phyloP scores from a whole-genome alignment of 2,888 invertebrate genomes.

The Xanthorhoe designata region DNA sequence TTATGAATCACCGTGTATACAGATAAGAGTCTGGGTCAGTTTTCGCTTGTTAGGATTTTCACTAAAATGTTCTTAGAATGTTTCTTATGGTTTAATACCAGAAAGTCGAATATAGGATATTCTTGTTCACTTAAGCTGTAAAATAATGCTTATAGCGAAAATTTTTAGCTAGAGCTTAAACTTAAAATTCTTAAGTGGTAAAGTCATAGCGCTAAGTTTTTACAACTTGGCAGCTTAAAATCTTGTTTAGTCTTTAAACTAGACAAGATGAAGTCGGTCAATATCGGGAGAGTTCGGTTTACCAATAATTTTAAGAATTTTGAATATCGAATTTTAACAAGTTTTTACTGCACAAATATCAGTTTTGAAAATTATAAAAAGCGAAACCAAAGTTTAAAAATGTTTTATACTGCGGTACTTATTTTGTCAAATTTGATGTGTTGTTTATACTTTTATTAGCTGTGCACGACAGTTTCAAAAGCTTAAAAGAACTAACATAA shows the following conservation, averaged over 20 bases:
- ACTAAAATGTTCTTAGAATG: too few species aligned
- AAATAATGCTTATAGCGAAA: background rate
- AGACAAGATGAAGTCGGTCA: constrained; percentile 8
- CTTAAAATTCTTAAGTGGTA: constrained; percentile 47
- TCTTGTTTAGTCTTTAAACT: constrained; percentile 46
- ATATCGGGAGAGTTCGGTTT: constrained; percentile 8
- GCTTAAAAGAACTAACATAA: too few species aligned
- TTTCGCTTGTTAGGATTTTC: too few species aligned
- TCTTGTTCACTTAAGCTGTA: background rate
- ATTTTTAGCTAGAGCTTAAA: constrained; percentile 3
- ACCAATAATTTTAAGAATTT: background rate
- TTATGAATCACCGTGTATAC: too few species aligned
- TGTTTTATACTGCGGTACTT: too few species aligned
- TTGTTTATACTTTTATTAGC: too few species aligned
- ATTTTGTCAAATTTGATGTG: background rate
- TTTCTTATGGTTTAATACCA: background rate
- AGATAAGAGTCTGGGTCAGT: too few species aligned
- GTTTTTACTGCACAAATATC: too few species aligned
- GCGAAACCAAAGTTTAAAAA: background rate
- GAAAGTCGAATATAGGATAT: background rate
- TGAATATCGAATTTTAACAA: too few species aligned
- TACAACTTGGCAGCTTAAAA: constrained; percentile 49
- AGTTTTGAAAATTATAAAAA: background rate
- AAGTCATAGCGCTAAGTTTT: constrained; percentile 45
- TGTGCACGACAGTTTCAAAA: too few species aligned